Percentiles rank a stretch among this genome's conserved stretches.
Conservation (phyloP, 2,888 invertebrate species). For the Globia sparganii region DNA sequence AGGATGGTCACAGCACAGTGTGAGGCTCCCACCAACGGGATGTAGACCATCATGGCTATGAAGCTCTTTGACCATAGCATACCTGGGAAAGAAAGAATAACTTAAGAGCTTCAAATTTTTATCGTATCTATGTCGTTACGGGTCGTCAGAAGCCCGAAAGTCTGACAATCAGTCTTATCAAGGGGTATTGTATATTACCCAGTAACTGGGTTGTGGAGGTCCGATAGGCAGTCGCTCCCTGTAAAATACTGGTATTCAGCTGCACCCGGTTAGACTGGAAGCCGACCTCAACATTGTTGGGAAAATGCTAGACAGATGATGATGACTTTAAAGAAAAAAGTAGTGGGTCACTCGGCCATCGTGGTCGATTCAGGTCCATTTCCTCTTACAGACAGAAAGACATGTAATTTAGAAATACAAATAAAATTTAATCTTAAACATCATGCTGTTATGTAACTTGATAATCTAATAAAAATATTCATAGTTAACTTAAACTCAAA, state of each 20-base stretch:
- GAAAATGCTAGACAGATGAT: too few species aligned
- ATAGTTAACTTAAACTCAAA: too few species aligned
- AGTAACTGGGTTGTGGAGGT: too few species aligned
- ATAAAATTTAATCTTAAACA: too few species aligned
- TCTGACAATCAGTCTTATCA: not conserved
- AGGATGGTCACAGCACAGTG: constrained; percentile 89
- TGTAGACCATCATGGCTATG: constrained; percentile 69
- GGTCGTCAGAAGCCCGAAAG: not conserved
- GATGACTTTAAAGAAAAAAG: not conserved
- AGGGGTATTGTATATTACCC: not conserved
- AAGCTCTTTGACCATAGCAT: constrained; percentile 77
- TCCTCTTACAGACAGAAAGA: not conserved
- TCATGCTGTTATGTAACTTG: too few species aligned
- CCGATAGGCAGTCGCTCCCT: not conserved
- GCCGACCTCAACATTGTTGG: too few species aligned
- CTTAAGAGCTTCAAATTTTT: not conserved
- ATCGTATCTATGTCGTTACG: not conserved
- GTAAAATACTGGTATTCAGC: not conserved
- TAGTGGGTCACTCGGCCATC: not conserved
- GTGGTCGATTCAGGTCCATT: not conserved
- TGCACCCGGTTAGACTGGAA: too few species aligned
- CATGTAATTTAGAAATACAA: not conserved
- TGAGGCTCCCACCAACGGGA: constrained; percentile 88
- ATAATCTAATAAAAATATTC: too few species aligned
- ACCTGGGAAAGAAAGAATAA: constrained; percentile 68